These are phyloP conservation scores for Sylvicapra grimmia DNA, from an alignment of 2,113 vertebrate genomes.

Conservation along the genomic window DNA sequence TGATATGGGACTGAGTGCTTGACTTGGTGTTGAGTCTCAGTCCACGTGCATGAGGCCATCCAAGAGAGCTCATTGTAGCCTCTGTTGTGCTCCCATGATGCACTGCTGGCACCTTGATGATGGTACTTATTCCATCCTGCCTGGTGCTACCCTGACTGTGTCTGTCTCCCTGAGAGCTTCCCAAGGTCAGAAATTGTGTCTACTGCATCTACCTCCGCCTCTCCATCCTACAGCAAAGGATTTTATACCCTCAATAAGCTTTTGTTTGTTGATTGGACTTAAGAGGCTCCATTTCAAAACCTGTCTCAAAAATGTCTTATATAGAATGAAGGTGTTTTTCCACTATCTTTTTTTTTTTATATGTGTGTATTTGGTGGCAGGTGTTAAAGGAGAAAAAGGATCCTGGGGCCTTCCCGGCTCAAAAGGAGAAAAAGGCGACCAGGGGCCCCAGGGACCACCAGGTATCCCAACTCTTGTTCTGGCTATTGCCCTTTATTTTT, in stretches of 20 bases:
- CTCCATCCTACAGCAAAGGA: neutral
- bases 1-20: neutral
- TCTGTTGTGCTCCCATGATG: neutral
- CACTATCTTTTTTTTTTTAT: too few species aligned
- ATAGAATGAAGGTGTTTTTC: neutral
- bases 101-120: neutral
- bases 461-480: constrained; percentile 71
- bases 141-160: neutral
- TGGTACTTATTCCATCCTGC: neutral
- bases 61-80: too few species aligned
- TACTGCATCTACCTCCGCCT: neutral
- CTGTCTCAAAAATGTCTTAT: neutral
- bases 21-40: neutral
- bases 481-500: neutral
- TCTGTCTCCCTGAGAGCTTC: neutral
- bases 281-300: neutral
- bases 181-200: neutral
- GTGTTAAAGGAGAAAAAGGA: constrained; percentile 73
- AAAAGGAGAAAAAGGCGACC: constrained; percentile 94
- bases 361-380: constrained; percentile 64
- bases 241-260: neutral
- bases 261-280: neutral
- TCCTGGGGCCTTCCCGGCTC: constrained; percentile 71
- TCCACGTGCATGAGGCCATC: neutral
- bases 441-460: constrained; percentile 84